Evolutionary conservation across 1,140 invertebrate species (phyloP).

Genomic region (Venustaconcha ellipsiformis): DNA sequence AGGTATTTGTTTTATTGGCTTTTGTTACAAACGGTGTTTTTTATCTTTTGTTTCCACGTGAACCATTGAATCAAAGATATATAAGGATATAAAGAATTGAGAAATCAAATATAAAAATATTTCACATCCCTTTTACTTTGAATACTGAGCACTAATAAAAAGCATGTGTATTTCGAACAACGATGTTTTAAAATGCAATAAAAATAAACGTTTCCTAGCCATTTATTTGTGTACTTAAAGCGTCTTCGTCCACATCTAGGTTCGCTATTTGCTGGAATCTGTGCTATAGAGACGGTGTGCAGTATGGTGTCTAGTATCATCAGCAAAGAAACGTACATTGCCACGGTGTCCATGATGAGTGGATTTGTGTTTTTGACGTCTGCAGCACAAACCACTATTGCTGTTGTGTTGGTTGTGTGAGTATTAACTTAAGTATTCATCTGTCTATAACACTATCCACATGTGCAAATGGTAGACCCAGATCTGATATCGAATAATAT

Average conservation of each 20-base stretch:
- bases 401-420: conserved; percentile 14
- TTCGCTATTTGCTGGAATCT: conserved; percentile 19
- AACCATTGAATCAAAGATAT: background rate
- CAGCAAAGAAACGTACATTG: conserved; percentile 2
- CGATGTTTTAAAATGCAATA: background rate
- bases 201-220: background rate
- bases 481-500: too few relatives aligned
- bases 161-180: background rate
- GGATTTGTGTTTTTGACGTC: conserved; percentile 18
- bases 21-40: too few relatives aligned
- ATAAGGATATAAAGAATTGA: background rate
- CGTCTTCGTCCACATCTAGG: conserved; percentile 3
- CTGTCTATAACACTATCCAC: too few relatives aligned
- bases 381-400: background rate
- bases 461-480: too few relatives aligned
- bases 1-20: too few relatives aligned
- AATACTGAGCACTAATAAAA: background rate
- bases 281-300: conserved; percentile 5
- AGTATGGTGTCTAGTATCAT: background rate
- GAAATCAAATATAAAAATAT: background rate
- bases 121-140: background rate
- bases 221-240: background rate
- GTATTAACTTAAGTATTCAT: background rate
- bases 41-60: too few relatives aligned
- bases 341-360: conserved; percentile 11